A percentile compares a stretch with the other conserved stretches of the same genome.
Conservation (phyloP, 2,888 invertebrate genomes). For the Pammene aurita region DNA sequence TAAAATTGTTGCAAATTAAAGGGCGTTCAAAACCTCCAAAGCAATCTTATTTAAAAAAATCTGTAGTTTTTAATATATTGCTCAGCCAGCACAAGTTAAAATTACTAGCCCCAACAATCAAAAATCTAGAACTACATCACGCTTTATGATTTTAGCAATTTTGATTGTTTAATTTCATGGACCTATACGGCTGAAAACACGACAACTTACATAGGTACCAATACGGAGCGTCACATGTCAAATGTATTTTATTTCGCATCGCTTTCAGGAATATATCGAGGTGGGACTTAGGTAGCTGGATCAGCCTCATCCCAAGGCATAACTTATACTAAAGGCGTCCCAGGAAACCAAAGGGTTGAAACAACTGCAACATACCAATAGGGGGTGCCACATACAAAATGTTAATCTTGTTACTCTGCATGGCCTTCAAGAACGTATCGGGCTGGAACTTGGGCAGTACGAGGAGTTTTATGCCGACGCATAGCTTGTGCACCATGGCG, state of each 20-base stretch:
- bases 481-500: slow-evolving; percentile 81
- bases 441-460: slow-evolving; percentile 89
- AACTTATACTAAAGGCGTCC: slow-evolving; percentile 60
- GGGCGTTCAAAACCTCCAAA: too few species aligned
- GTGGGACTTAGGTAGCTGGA: slow-evolving; percentile 89
- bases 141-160: too few species aligned
- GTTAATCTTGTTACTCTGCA: slow-evolving; percentile 84
- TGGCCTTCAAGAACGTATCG: slow-evolving; percentile 83
- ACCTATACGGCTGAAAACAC: not conserved
- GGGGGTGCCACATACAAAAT: slow-evolving; percentile 90
- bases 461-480: slow-evolving; percentile 84
- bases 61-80: too few species aligned
- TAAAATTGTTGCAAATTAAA: too few species aligned
- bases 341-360: not conserved
- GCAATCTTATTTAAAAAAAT: too few species aligned
- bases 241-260: slow-evolving; percentile 83
- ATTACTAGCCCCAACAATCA: too few species aligned
- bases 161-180: too few species aligned
- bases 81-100: too few species aligned
- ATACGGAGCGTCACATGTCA: slow-evolving; percentile 91
- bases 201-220: slow-evolving; percentile 79
- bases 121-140: too few species aligned
- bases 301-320: slow-evolving; percentile 83
- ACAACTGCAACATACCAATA: slow-evolving; percentile 78
- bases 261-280: slow-evolving; percentile 85